Base-by-base conservation (phyloP, 2,113 vertebrate species). In the Chamaetylas fuelleborni region DNA sequence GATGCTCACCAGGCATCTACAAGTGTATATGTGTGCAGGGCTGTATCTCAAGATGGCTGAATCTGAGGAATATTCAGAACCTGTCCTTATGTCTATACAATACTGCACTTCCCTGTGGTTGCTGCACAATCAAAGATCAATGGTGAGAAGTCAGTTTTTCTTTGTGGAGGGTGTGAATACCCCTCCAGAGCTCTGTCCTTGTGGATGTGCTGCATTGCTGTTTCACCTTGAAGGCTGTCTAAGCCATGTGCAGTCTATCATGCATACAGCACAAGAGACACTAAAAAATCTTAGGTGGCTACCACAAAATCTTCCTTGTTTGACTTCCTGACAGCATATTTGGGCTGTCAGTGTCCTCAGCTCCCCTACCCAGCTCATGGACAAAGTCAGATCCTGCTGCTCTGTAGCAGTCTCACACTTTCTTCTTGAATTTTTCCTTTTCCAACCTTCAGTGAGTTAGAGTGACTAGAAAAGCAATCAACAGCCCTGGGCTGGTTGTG, bases 131-230 rank as follows among this genome's bases (percentile, higher is more conserved):
- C 15, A 14, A 82, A 79, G 42, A 53, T 53, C 19, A n/a, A 18
- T 36, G 54, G 29, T 57, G 31, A 74, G 14, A 47, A 54, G 43
- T 60, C 29, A 33, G 11, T 77, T 86, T 58, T 31, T 60, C 31
- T 48, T 56, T 66, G 24, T 4, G 56, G 29, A 50, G 29, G 14
- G 25, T 61, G 11, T 2, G 2, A 58, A 33, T 23, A 10, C 3
- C 42, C 7, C 15, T 66, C 36, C 58, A 56, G 66, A 83, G n/a
- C 58, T 77, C 58, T 61, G 28, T 43, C 31, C 25, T 56, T 10
- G 14, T 18, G 38, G 29, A 6, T 0, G 0, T 48, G 11, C 29
- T 71, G 70, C 34, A 16, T 67, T 78, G n/a, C 33, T 66, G 0
- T 66, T 87, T 89, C 61, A 81, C 40, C 23, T 58, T 87, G 73